A percentile compares a stretch with the other conserved stretches of the same genome.
Evolutionary conservation across 64 coral and sea anemone species (phyloP).

Genomic region (Anthopleura sola): DNA sequence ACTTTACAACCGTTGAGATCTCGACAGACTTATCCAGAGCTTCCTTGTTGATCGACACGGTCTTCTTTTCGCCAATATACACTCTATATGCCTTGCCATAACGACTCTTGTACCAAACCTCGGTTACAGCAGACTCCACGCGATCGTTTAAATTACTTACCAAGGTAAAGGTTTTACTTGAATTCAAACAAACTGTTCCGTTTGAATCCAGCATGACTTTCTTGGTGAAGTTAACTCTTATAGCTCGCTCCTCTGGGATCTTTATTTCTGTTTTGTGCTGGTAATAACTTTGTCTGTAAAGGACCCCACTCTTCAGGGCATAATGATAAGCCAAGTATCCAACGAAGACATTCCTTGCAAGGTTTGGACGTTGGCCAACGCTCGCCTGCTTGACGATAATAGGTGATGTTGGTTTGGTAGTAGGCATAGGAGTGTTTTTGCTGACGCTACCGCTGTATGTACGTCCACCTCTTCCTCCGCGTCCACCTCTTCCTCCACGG

Average conservation of each 20-base stretch:
- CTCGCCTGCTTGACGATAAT: not conserved
- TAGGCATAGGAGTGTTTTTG: not conserved
- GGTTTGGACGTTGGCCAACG: not conserved
- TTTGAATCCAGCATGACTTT: not conserved
- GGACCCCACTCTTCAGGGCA: not conserved
- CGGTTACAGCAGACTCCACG: too few relatives aligned
- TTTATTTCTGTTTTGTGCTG: not conserved
- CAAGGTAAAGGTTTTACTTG: not conserved
- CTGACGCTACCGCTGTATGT: too few relatives aligned
- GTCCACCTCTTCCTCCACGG: too few relatives aligned
- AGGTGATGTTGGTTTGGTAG: not conserved
- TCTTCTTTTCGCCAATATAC: too few relatives aligned
- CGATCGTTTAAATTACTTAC: too few relatives aligned
- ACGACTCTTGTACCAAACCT: too few relatives aligned
- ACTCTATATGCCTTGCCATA: too few relatives aligned
- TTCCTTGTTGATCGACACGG: too few relatives aligned
- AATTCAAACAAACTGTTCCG: not conserved
- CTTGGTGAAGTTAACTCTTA: not conserved
- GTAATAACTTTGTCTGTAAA: slow-evolving; percentile 7
- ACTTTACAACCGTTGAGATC: too few relatives aligned
- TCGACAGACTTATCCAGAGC: too few relatives aligned
- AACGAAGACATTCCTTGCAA: not conserved
- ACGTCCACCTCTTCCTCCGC: too few relatives aligned
- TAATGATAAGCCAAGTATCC: not conserved
- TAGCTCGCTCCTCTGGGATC: not conserved